Conservation (phyloP, 2,888 invertebrate genomes). For the Agrilus mali region DNA sequence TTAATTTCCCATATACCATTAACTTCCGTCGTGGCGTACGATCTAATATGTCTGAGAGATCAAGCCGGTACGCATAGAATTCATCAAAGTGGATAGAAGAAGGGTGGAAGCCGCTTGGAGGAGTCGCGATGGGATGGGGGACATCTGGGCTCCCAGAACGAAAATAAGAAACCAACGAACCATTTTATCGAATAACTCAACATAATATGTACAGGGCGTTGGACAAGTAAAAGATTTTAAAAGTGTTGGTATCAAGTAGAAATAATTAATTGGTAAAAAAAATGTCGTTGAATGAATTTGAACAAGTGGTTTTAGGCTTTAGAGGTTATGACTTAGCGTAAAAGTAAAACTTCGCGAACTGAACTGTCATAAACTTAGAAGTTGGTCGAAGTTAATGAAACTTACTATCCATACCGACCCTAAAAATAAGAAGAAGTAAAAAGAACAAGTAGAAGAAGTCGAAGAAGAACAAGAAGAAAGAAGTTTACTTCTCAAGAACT, state of each 20-base stretch:
- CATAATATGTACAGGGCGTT: no score
- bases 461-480: conserved; percentile 1
- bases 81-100: conserved; percentile 28
- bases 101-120: background rate
- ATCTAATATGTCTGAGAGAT: conserved; percentile 28
- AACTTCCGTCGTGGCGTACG: conserved; percentile 28
- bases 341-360: conserved; percentile 31
- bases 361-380: conserved; percentile 33
- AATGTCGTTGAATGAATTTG: no score
- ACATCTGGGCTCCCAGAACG: no score
- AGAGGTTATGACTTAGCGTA: conserved; percentile 7
- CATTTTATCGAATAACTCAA: no score
- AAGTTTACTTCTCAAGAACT: conserved; percentile 11
- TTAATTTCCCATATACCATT: conserved; percentile 34
- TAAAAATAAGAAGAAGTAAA: conserved; percentile 10
- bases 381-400: conserved; percentile 11
- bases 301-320: background rate
- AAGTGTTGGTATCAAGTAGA: no score
- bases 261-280: no score
- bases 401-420: conserved; percentile 16
- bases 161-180: no score
- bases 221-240: no score
- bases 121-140: no score
- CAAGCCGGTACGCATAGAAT: conserved; percentile 30
- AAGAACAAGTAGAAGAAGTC: conserved; percentile 16